Evolutionary conservation across 2,888 invertebrate genomes (phyloP).

Genomic region (Tholera decimalis): DNA sequence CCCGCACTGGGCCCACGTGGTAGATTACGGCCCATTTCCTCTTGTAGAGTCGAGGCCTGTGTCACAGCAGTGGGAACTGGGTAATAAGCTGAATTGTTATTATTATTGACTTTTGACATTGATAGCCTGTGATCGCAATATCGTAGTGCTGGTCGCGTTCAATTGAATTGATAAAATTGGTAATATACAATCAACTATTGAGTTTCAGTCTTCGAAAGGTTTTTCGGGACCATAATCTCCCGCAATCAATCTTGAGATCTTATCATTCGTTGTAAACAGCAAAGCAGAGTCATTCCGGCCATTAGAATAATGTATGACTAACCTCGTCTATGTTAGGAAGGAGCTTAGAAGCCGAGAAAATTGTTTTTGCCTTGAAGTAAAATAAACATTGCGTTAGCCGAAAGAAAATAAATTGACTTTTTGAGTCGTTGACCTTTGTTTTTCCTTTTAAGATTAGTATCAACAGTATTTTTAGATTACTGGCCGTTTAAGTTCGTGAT

Average conservation of each 20-base stretch:
- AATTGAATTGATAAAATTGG: not conserved
- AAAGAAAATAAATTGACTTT: constrained; percentile 26
- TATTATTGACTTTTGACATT: not conserved
- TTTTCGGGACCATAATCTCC: constrained; percentile 4
- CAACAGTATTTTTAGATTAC: too few species aligned
- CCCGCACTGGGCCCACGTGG: too few species aligned
- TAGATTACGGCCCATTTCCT: too few species aligned
- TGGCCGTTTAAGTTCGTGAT: not conserved
- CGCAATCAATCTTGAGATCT: constrained; percentile 31
- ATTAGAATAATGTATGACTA: constrained; percentile 40
- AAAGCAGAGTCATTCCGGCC: constrained; percentile 30
- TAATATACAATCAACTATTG: not conserved
- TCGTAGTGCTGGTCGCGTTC: not conserved
- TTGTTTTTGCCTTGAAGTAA: constrained; percentile 40
- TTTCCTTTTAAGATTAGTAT: not conserved
- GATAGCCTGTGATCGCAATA: not conserved
- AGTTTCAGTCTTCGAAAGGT: not conserved
- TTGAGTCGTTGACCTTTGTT: constrained; percentile 20
- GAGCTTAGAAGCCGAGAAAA: constrained; percentile 32
- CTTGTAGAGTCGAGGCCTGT: too few species aligned
- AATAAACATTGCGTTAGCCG: constrained; percentile 29
- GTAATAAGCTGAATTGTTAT: too few species aligned
- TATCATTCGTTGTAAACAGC: constrained; percentile 24
- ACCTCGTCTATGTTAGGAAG: constrained; percentile 22
- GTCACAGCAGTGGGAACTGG: too few species aligned